Conservation (phyloP, 2,797 vertebrate species). For the Rhinatrema bivittatum region DNA sequence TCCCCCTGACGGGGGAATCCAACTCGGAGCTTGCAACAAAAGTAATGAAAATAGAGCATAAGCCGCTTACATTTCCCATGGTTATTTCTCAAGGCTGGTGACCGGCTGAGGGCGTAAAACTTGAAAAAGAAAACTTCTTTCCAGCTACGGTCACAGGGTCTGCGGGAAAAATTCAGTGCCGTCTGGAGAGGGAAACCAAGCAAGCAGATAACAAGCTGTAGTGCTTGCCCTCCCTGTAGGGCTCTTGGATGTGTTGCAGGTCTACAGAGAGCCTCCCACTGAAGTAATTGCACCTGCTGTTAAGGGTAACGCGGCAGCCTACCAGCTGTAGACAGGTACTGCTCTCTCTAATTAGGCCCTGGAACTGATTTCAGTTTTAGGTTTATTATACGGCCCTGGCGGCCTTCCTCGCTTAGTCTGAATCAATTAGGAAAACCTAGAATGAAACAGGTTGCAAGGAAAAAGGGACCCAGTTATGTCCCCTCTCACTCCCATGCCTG, state of each 20-base stretch:
- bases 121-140: not conserved
- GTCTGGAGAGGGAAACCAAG: no score
- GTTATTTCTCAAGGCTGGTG: not conserved
- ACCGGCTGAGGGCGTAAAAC: not conserved
- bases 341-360: no score
- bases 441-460: no score
- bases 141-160: not conserved
- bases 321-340: conserved; percentile 2
- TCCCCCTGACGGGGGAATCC: no score
- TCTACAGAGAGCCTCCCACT: conserved; percentile 17
- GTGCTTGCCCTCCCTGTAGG: not conserved
- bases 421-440: no score
- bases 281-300: conserved; percentile 16
- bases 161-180: conserved; percentile 6
- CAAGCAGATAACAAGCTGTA: not conserved
- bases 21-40: no score
- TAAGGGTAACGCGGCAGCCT: conserved; percentile 32
- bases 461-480: no score
- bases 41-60: not conserved
- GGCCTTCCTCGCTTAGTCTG: no score
- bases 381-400: no score
- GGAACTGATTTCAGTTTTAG: no score
- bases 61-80: conserved; percentile 49
- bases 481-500: no score
- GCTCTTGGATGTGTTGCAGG: conserved; percentile 33